Evolutionary conservation across 2,888 invertebrate genomes (phyloP).

Genomic region (Slavum lentiscoides): DNA sequence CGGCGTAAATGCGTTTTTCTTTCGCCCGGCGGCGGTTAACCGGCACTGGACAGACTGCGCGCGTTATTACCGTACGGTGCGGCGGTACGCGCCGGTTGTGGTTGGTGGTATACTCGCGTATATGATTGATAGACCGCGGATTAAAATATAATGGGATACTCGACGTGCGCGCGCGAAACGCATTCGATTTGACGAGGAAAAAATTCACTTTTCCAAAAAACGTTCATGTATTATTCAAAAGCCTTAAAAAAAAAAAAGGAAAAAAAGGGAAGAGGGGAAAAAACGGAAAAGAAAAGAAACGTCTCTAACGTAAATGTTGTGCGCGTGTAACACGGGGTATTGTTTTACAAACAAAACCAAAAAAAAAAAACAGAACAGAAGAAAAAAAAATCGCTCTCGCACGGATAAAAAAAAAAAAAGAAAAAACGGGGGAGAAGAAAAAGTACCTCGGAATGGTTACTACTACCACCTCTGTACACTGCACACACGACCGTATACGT

Average conservation of each 20-base stretch:
- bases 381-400: not conserved
- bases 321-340: slow-evolving; percentile 23
- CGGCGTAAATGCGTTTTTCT: too few relatives aligned
- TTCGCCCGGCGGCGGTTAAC: too few relatives aligned
- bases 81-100: too few relatives aligned
- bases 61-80: too few relatives aligned
- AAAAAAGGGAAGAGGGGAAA: not conserved
- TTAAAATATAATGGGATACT: too few relatives aligned
- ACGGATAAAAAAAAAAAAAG: not conserved
- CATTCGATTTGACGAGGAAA: slow-evolving; percentile 38
- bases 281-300: not conserved
- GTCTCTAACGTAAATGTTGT: slow-evolving; percentile 37
- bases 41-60: too few relatives aligned
- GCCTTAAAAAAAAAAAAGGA: not conserved
- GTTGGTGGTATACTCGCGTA: not conserved
- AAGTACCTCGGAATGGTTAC: slow-evolving; percentile 1
- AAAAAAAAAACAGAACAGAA: slow-evolving; percentile 6
- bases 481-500: not conserved
- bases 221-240: slow-evolving; percentile 51
- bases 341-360: slow-evolving; percentile 42
- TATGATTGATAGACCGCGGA: slow-evolving; percentile 35
- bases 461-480: too few relatives aligned
- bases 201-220: slow-evolving; percentile 47
- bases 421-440: not conserved
- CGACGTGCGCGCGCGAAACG: slow-evolving; percentile 1